These are phyloP conservation scores for Cyanoramphus novaezelandiae DNA, from an alignment of 2,113 vertebrate genomes.

Conservation along the genomic window DNA sequence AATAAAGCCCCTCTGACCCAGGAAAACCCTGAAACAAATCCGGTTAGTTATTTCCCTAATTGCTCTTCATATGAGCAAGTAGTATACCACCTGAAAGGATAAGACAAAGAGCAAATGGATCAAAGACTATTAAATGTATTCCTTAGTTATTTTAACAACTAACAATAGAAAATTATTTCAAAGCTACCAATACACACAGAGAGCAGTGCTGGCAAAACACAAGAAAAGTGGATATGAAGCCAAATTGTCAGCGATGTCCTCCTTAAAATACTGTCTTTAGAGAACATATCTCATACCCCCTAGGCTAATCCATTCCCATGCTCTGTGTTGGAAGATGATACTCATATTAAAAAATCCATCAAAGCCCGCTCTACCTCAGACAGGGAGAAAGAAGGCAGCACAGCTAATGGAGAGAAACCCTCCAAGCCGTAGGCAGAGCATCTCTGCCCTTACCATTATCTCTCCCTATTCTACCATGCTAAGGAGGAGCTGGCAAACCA, in stretches of 20 bases:
- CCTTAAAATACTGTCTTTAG: conserved; percentile 17
- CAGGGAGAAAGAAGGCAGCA: not conserved
- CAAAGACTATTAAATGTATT: not conserved
- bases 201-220: not conserved
- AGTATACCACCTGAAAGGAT: not conserved
- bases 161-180: not conserved
- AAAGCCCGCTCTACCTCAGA: not conserved
- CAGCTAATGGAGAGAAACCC: conserved; percentile 33
- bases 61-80: not conserved
- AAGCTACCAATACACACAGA: not conserved
- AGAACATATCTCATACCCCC: not conserved
- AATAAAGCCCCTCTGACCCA: not conserved
- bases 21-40: not conserved
- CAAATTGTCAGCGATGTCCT: not conserved
- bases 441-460: not conserved
- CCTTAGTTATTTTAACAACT: conserved; percentile 6
- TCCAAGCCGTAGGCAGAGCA: not conserved
- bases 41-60: not conserved
- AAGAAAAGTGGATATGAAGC: not conserved
- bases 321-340: conserved; percentile 32
- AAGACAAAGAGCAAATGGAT: not conserved
- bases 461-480: not conserved
- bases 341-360: conserved; percentile 58
- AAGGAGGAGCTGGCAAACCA: not conserved
- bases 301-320: conserved; percentile 45